Conservation (phyloP, 2,888 invertebrate species). For the Polymixis flavicincta region DNA sequence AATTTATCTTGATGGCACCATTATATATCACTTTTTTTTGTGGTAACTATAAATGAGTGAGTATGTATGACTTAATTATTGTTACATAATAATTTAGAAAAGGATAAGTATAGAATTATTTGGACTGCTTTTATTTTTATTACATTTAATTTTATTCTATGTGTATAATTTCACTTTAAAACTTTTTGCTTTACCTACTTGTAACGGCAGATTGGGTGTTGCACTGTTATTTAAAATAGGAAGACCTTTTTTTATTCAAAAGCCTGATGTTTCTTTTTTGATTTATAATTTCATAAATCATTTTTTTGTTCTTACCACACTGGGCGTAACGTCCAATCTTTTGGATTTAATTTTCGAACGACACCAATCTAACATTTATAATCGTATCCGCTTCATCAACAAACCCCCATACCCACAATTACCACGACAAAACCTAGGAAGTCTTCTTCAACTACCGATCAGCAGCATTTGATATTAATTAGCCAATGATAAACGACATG, state of each 20-base stretch:
- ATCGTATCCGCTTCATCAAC: not conserved
- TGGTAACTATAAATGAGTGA: conserved; percentile 9
- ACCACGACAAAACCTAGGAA: conserved; percentile 15
- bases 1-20: conserved; percentile 16
- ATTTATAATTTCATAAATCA: not conserved
- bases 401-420: not conserved
- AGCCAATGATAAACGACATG: conserved; percentile 62
- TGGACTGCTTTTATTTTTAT: not conserved
- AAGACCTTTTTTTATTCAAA: not conserved
- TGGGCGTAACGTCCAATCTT: not conserved
- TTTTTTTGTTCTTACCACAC: not conserved
- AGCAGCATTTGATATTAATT: conserved; percentile 54
- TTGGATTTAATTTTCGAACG: not conserved
- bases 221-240: not conserved
- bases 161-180: not conserved
- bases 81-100: conserved; percentile 23
- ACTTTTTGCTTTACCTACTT: not conserved
- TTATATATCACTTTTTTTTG: not conserved
- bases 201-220: not conserved
- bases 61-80: not conserved
- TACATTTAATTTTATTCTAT: not conserved
- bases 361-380: not conserved
- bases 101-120: not conserved
- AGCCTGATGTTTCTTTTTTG: no score
- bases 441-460: conserved; percentile 19